phyloP scores from a whole-genome alignment of 2,113 vertebrate genomes.

The Anseranas semipalmata region DNA sequence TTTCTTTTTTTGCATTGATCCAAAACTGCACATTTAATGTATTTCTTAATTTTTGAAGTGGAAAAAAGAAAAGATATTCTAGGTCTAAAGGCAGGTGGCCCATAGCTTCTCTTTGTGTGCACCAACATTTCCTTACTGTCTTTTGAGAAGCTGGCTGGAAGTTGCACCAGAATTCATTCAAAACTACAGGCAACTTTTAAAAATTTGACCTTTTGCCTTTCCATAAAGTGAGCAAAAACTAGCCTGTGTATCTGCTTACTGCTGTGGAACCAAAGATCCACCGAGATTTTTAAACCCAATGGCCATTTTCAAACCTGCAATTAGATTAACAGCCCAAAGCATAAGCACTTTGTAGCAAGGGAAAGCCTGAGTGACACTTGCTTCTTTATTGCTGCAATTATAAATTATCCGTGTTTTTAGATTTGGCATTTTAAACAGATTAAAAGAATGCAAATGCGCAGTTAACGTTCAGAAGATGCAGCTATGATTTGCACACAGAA shows the following conservation, averaged over 20 bases:
- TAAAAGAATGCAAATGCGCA: not conserved
- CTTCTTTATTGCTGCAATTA: not conserved
- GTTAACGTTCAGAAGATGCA: not conserved
- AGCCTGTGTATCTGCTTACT: not conserved
- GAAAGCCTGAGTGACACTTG: not conserved
- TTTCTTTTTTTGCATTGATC: not conserved
- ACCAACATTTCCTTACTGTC: not conserved
- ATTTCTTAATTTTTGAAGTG: not conserved
- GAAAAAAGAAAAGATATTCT: not conserved
- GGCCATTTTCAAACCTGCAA: not conserved
- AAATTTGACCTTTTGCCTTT: not conserved
- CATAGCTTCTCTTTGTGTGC: not conserved
- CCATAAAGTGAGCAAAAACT: not conserved
- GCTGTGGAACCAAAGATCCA: not conserved
- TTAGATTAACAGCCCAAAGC: not conserved
- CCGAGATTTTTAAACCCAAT: not conserved
- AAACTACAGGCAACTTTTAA: not conserved
- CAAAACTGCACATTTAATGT: not conserved
- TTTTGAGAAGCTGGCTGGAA: not conserved
- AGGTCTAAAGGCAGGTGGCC: not conserved
- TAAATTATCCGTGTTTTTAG: not conserved
- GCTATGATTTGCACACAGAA: not conserved
- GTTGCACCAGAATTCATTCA: not conserved
- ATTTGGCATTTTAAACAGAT: conserved; percentile 18
- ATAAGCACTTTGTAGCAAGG: not conserved